phyloP scores from a whole-genome alignment of 2,113 vertebrate genomes.

The Myrmecophaga tridactyla region DNA sequence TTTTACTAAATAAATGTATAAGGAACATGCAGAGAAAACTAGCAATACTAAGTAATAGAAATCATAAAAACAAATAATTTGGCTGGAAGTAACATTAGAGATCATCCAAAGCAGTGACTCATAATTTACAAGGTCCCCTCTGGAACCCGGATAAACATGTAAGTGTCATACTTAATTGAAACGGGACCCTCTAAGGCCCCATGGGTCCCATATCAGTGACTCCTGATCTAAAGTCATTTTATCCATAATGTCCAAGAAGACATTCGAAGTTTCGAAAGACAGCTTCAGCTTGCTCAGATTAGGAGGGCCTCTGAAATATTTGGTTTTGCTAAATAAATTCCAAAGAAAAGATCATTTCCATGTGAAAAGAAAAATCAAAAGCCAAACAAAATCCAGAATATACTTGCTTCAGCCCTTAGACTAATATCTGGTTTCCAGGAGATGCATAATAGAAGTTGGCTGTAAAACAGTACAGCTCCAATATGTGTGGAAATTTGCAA shows the following conservation, averaged over 20 bases:
- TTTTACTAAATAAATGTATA: neutral
- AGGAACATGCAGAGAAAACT: neutral
- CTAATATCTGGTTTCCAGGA: neutral
- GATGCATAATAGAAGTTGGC: neutral
- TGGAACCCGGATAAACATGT: neutral
- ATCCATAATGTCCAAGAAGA: neutral
- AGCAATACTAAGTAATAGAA: neutral
- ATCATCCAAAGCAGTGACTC: neutral
- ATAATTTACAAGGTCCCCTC: neutral
- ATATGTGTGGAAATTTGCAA: neutral
- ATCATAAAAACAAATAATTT: neutral
- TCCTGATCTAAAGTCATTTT: neutral
- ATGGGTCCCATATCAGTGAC: neutral
- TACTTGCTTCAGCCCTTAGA: neutral
- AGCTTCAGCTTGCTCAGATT: neutral
- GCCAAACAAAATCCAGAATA: neutral
- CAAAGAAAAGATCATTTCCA: neutral
- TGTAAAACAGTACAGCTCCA: neutral
- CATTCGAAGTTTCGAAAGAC: neutral
- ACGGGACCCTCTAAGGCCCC: neutral
- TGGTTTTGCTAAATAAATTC: neutral
- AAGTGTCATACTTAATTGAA: neutral
- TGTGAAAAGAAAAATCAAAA: neutral
- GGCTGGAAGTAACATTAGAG: neutral
- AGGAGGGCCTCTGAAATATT: neutral